Evolutionary conservation across 2,797 vertebrate genomes (phyloP).

Genomic region (Pseudotriccus pelzelni): DNA sequence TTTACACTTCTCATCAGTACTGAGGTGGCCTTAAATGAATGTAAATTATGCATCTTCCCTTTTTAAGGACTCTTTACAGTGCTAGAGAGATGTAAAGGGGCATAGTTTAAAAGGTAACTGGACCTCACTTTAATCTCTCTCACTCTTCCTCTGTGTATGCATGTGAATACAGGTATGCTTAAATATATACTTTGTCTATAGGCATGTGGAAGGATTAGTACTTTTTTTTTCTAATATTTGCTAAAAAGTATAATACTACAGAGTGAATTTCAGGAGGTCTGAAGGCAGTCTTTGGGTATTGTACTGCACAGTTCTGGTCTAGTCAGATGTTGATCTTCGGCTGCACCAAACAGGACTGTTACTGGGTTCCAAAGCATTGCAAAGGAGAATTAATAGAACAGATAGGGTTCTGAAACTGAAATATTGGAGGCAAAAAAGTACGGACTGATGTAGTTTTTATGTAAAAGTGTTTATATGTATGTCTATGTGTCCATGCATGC

Average conservation of each 20-base stretch:
- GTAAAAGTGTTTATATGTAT: neutral
- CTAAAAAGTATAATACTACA: neutral
- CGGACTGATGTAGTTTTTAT: neutral
- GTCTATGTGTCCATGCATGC: neutral
- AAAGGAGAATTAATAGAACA: neutral
- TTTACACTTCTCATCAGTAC: slow-evolving; percentile 1
- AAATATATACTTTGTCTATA: neutral
- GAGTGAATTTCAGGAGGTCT: neutral
- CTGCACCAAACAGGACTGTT: neutral
- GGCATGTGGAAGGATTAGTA: neutral
- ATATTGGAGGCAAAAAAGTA: neutral
- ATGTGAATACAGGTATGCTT: neutral
- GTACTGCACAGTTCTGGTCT: neutral
- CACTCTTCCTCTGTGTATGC: neutral
- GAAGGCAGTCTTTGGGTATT: neutral
- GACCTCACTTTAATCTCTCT: neutral
- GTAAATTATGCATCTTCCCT: neutral
- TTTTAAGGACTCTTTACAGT: neutral
- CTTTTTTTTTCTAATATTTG: neutral
- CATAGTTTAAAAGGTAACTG: neutral
- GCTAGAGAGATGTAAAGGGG: neutral
- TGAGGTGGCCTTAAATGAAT: neutral
- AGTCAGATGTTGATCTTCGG: neutral
- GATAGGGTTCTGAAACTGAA: neutral
- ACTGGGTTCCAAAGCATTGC: neutral